phyloP scores from a whole-genome alignment of 1,140 invertebrate genomes.

The Drosophila micromelanica region DNA sequence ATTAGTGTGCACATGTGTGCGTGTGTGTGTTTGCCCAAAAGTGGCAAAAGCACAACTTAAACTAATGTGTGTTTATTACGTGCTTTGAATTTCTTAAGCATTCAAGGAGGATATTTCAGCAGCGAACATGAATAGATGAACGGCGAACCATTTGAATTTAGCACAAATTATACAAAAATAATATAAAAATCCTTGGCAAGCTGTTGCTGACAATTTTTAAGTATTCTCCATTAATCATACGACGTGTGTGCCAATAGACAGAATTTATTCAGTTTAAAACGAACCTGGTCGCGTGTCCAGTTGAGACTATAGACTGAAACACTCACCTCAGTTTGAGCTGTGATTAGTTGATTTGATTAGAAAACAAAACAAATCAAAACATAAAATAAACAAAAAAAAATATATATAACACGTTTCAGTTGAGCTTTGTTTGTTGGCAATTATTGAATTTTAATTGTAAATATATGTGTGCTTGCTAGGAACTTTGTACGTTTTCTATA shows the following conservation, averaged over 20 bases:
- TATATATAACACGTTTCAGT: not conserved
- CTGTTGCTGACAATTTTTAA: slow-evolving; percentile 2
- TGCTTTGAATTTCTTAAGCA: slow-evolving; percentile 59
- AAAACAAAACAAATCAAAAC: slow-evolving; percentile 5
- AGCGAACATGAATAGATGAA: slow-evolving; percentile 41
- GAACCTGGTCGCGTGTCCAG: slow-evolving; percentile 60
- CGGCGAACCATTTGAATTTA: slow-evolving; percentile 46
- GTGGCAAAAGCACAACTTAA: slow-evolving; percentile 57
- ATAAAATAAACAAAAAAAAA: slow-evolving; percentile 4
- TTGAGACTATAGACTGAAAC: not conserved
- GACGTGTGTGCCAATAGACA: slow-evolving; percentile 21
- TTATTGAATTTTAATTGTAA: slow-evolving; percentile 20
- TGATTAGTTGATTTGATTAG: slow-evolving; percentile 43
- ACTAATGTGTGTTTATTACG: slow-evolving; percentile 67
- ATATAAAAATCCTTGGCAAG: slow-evolving; percentile 19
- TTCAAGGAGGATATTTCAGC: slow-evolving; percentile 25
- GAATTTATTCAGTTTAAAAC: slow-evolving; percentile 12
- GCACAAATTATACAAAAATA: slow-evolving; percentile 12
- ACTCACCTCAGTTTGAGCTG: slow-evolving; percentile 58
- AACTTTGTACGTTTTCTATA: slow-evolving; percentile 18
- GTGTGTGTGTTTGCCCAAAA: slow-evolving; percentile 23
- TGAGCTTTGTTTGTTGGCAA: slow-evolving; percentile 35
- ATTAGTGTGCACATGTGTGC: slow-evolving; percentile 40
- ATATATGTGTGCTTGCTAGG: slow-evolving; percentile 12
- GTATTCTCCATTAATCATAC: slow-evolving; percentile 56